Base-by-base conservation (phyloP, 92 coral and sea anemone species). In the Diadumene lineata region DNA sequence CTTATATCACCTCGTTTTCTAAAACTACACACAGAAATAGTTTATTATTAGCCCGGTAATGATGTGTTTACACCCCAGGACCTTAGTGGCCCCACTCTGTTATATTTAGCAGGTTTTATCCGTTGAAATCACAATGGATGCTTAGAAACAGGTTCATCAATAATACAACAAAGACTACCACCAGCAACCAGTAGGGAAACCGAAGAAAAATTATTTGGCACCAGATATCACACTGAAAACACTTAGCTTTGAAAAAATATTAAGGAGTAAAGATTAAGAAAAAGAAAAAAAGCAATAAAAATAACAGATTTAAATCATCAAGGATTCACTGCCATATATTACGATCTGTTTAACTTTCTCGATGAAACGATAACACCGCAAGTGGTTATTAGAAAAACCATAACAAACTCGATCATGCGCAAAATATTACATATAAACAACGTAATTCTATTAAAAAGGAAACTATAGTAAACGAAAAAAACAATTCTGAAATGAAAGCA, bases 61-160 rank as follows among this genome's bases (percentile, higher is more conserved):
- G 48, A 38, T 38, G 13, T 38, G 6, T 38, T 38, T 38, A 38
- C 13, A 38, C 48, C 48, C 48, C 48, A 53, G 2, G n/a, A 53
- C 58, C 2, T 4, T 16, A 53, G 58, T 53, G 58, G n/a, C 8
- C 19, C 58, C 2, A 53, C 24, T 53, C n/a, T 21, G 24, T 21
- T 53, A 53, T 53, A 38, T 53, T 53, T 53, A 53, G 58, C 58
- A 53, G 58, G 58, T 53, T 44, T 53, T 53, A 53, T 13, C 4
- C 10, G 3, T 53, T 16, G 48, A 4, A 4, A 38, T 21, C 10
- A 13, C 58, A 53, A 53, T 53, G 58, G 29, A 62, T 28, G 27
- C 32, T 7, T 23, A 22, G 65, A 22, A 27, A 60, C 65, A 22
- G 65, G 38, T 62, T 1, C 64, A 26, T 58, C 31, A 62, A 21